Evolutionary conservation across 2,113 vertebrate genomes (phyloP), one percentile per base, ranked within the genome.

Genomic region (Hypomesus transpacificus): DNA sequence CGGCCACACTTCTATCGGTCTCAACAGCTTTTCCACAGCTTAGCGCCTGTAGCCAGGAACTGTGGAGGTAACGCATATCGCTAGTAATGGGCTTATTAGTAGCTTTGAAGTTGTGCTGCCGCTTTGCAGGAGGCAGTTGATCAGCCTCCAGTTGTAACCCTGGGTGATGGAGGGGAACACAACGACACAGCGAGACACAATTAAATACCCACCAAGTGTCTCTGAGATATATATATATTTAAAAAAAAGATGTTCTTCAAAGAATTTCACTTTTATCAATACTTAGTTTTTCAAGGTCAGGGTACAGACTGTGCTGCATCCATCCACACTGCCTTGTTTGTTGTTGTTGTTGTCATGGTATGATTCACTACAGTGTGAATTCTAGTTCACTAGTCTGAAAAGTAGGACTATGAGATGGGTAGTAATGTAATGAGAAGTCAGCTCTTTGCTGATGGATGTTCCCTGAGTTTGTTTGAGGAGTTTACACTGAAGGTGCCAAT

Each of bases 11-110:
- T 80, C 68, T 69, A 74, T 88, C 82, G 70, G 74, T 80, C 74
- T 82, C 78, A 78, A 67, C 64, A 79, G 85, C 76, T 75, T 81
- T 81, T 75, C 61, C 75, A 66, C 71, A 54, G 74, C 13, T 70
- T 70, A 83, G 69, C 69, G 73, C 73, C 70, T 73, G 69, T 76
- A 80, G 79, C 85, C 73, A 65, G 63, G 73, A 66, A 65, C 64
- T 61, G 34, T 1, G 18, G 71, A 80, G 79, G 77, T 66, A 76
- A 39, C 74, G 64, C 66, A 73, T 73, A 80, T 76, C 61, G 34
- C 70, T 54, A 60, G 75, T 81, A 85, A 84, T 85, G 76, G 81
- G 80, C 68, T 83, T 88, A 84, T 87, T 87, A 87, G 66, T 64
- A 78, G 77, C 83, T 84, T 78, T 80, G 76, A 81, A 85, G 76